Base-by-base conservation (phyloP, 2,797 vertebrate genomes). In the Rhabdophis nuchalis region DNA sequence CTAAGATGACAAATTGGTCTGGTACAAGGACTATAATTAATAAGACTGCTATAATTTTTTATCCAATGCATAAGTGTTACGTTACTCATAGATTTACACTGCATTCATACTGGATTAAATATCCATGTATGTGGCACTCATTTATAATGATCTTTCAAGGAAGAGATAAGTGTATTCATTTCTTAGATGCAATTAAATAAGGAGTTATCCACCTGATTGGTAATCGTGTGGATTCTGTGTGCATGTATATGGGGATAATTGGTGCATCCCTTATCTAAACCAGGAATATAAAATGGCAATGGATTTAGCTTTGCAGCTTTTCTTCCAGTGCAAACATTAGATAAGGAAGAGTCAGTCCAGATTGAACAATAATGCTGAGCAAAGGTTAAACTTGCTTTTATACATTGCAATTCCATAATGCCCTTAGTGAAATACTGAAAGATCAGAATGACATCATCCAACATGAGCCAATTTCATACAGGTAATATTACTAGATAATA, bases 1-100 rank as follows among this genome's bases (percentile, higher is more conserved):
- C 72, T 32, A 54, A 90, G 53, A 86, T 90, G 91, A 90, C 86
- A 92, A 93, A 88, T 93, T 92, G 89, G 86, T 88, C 89, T 46
- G 25, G 86, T 58, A 88, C 25, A 92, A 85, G 90, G 90, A 82
- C 87, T 90, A 68, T 88, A 93, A 93, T 93, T 93, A 85, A 91
- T 93, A 82, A 90, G 57, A 50, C 57, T 68, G 57, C 14, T 72
- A 90, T 41, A 41, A 32, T 56, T 64, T 92, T 90, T 90, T 88
- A 88, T 88, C 89, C 85, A 89, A 87, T 64, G 57, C 27, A 36
- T 87, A 61, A 27, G 29, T 87, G 89, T 61, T 36, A 52, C 12
- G 36, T 46, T 16, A 54, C 58, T 54, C 54, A 89, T 18, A 91
- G 54, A 29, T 77, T 77, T 36, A 29, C 4, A 27, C 25, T 64